Conservation (phyloP, 2,888 invertebrate species). For the Dasypogon diadema region DNA sequence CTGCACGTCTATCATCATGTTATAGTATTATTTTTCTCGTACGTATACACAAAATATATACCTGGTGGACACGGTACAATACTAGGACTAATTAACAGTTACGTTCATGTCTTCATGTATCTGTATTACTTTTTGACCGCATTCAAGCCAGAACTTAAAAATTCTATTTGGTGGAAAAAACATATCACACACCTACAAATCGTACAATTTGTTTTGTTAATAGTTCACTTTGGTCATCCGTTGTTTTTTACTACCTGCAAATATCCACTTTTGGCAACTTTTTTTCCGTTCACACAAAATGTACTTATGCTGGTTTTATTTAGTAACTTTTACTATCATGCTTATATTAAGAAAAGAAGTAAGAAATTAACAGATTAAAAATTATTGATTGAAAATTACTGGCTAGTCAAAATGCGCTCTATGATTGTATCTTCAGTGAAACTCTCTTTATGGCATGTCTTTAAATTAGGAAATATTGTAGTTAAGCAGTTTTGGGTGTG, state of each 20-base stretch:
- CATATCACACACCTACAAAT: conserved; percentile 88
- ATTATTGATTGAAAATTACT: too few relatives aligned
- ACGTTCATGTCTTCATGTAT: conserved; percentile 87
- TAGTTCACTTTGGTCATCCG: conserved; percentile 71
- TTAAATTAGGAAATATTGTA: too few relatives aligned
- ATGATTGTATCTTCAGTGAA: too few relatives aligned
- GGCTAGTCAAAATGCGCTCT: too few relatives aligned
- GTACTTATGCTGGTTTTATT: conserved; percentile 76
- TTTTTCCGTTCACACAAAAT: conserved; percentile 75
- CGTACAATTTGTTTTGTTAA: conserved; percentile 76
- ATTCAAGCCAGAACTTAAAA: conserved; percentile 76
- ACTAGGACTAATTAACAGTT: conserved; percentile 77
- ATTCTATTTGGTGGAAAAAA: conserved; percentile 86
- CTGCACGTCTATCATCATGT: conserved; percentile 80
- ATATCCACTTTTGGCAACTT: conserved; percentile 72
- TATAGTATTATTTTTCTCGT: conserved; percentile 76
- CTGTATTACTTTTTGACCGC: conserved; percentile 83
- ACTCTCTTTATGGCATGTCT: too few relatives aligned
- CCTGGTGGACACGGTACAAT: conserved; percentile 76
- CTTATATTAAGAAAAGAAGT: conserved; percentile 70
- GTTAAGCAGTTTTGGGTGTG: too few relatives aligned
- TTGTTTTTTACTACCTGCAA: conserved; percentile 71
- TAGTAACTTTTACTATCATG: conserved; percentile 76
- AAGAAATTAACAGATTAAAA: conserved; percentile 9
- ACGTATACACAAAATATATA: conserved; percentile 72